Evolutionary conservation across 2,113 vertebrate genomes (phyloP), one percentile per base, ranked within the genome.

Genomic region (Melanostigma gelatinosum): DNA sequence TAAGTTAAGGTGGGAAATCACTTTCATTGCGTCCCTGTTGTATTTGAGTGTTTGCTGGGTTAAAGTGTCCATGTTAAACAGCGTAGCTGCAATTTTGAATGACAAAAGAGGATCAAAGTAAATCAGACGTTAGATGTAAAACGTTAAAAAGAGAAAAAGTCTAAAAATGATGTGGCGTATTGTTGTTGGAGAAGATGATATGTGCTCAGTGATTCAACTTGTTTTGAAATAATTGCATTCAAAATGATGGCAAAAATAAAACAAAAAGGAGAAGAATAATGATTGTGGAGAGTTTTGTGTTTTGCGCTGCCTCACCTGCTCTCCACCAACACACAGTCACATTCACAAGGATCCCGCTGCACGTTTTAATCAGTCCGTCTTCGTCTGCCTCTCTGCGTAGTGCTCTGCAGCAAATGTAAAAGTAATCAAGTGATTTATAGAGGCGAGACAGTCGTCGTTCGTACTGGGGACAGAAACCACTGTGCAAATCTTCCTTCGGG

Each of bases 311-410:
- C 44, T 84, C 67, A 80, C 58, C 65, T 82, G 55, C 67, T 85
- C 82, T 72, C 77, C 68, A 79, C 74, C 65, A 77, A 79, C 54
- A 83, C 60, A 72, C 12, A 72, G 72, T 58, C 36, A 29, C 71
- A 57, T 74, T 79, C 38, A 81, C 42, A 58, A 34, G 6, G 44
- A 81, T 85, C 29, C 72, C 67, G 67, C 73, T 40, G 63, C 70
- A 55, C 52, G 79, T 72, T 91, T 88, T 87, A 87, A 88, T 88
- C 88, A 89, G 80, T 52, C 74, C 61, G 40, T 88, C 78, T 82
- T 84, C 85, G 80, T 85, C 75, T 42, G 4, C 63, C 34, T 85
- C 65, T 58, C 40, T 61, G 62, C 61, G 72, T 68, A 42, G 68
- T 24, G 69, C 46, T 75, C 29, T 62, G 63, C 67, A 52, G 82